Evolutionary conservation across 30 jellyfish, hydroid and myxozoan species (phyloP), one percentile per base, ranked within the genome.

Genomic region (Aurelia sp.): DNA sequence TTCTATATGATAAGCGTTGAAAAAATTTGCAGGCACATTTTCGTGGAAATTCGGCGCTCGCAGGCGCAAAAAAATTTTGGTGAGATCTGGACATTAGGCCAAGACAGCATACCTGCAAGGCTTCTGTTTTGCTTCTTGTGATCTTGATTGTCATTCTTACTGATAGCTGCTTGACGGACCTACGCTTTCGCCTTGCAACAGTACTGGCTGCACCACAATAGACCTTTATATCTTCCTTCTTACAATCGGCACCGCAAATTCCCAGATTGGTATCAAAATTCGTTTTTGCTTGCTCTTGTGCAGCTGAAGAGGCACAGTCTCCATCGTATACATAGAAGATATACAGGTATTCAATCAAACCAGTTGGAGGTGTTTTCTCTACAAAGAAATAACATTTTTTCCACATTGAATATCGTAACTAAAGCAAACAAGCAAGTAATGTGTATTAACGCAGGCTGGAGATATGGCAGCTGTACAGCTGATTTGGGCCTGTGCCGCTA

Each of bases 341-440:
- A 50, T 35, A 57, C 68, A 88, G 23, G 11, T 23, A 79, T 47
- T 35, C 81, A 47, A 41, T 70, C 52, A 74, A 22, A 19, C 95
- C 97, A 53, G 82, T 67, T 40, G 97, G 94, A 58, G 90, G 91
- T 27, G 91, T 73, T 61, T 74, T 82, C 7, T 62, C 97, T 90
- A 58, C 69, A 21, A 4, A 59, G 16, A 13, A 59, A 59, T 5
- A 0, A 59, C 37, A 59, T 18, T 59, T 59, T 58, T 59, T 44
- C 55, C 55, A 44, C 55, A 44, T 44, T 44, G 55, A 44, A 44
- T 4, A 4, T 44, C 55, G 55, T 44, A 44, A 44, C 7, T 44
- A 44, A 44, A 44, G 3, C 16, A 44, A 44, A 10, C 50, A 37
- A 0, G 50, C 11, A 1, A 37, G 50, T 10, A 37, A 5, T 37